phyloP scores from a whole-genome alignment of 2,797 vertebrate species.

The Tadarida brasiliensis region DNA sequence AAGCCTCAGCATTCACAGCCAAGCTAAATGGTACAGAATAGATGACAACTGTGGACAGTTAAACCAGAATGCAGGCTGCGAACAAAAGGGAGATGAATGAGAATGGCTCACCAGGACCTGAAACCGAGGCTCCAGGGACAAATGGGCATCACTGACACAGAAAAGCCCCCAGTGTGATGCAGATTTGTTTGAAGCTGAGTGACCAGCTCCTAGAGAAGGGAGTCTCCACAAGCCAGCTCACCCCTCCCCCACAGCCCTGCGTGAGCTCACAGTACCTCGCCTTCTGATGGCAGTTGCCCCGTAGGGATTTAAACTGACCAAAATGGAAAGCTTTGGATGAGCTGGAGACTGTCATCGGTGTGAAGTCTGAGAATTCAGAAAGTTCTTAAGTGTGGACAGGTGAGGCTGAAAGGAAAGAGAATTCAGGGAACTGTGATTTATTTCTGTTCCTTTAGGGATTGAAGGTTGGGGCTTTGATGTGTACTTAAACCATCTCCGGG shows the following conservation, averaged over 20 bases:
- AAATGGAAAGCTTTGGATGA: conserved; percentile 62
- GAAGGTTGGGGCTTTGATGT: neutral
- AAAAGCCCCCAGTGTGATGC: conserved; percentile 65
- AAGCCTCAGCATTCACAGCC: conserved; percentile 8
- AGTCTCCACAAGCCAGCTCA: neutral
- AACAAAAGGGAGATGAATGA: conserved; percentile 67
- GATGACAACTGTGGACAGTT: conserved; percentile 16
- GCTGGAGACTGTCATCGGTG: neutral
- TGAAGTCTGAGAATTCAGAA: conserved; percentile 2
- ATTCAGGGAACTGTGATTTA: neutral
- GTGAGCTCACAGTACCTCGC: conserved; percentile 59
- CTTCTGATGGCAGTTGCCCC: neutral
- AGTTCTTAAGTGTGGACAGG: neutral
- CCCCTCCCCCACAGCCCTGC: conserved; percentile 63
- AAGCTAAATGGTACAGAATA: conserved; percentile 36
- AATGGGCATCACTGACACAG: conserved; percentile 37
- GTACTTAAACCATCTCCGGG: neutral
- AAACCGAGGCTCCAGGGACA: conserved; percentile 34
- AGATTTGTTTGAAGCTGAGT: conserved; percentile 59
- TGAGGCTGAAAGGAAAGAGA: neutral
- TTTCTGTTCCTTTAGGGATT: neutral
- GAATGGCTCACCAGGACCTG: conserved; percentile 60
- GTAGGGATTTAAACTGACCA: neutral
- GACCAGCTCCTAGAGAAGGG: neutral
- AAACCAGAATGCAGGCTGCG: neutral